Base-by-base conservation (phyloP, 2,797 vertebrate genomes). In the Brachyrhaphis roseni region DNA sequence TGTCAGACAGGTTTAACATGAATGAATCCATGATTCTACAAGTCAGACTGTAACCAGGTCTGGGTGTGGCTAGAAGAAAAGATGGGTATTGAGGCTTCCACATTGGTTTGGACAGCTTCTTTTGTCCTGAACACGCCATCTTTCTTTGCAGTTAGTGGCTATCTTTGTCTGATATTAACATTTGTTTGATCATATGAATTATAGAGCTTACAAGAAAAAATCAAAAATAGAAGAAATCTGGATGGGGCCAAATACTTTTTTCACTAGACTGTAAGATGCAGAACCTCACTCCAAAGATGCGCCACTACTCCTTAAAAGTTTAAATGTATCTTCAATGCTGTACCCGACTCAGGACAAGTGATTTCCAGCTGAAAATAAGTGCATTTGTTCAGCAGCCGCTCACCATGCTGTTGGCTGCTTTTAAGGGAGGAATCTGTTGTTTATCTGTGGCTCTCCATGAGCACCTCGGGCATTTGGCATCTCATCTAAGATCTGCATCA, bases 311-410 rank as follows among this genome's bases (percentile, higher is more conserved):
- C 28, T 26, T 68, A 68, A 51, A 47, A 49, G 66, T 78, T 82
- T 36, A 76, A 3, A 71, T 74, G 81, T 46, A 82, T 85, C 88
- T 83, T 77, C 26, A 78, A 15, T 68, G 57, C 75, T 75, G 15
- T 78, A 83, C 73, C 82, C 86, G 81, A 89, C 83, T 75, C 76
- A 75, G 71, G 55, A 84, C 68, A 75, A 68, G 43, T 75, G 15
- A 62, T 83, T 80, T 80, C 68, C 84, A 47, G 77, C 84, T 74
- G 57, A 89, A 77, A 81, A 68, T 68, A 26, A 28, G 47, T 77
- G 47, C 49, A 6, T 78, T 57, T 86, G 77, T 79, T 23, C 47
- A 47, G 79, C 34, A 79, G 81, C 39, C 68, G 72, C 39, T 77
- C 73, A 82, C 64, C n/a, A 34, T 74, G 75, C 75, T 80, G 51